A percentile compares a stretch with the other conserved stretches of the same genome.
These are phyloP conservation scores for Patiria pectinifera DNA, from an alignment of 53 echinoderm and acorn worm genomes.

Conservation along the genomic window DNA sequence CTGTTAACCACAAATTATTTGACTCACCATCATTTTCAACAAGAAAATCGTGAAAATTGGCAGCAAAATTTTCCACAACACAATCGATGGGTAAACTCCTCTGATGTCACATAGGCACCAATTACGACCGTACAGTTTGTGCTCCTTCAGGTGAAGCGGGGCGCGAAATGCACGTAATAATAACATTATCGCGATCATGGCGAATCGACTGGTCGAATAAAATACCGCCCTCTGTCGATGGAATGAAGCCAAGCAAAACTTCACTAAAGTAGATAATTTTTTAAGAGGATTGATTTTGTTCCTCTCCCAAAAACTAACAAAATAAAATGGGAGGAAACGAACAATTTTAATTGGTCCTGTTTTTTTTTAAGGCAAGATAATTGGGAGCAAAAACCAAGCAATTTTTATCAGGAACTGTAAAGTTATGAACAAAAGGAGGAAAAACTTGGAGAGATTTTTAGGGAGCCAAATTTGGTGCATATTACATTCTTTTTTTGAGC, in stretches of 20 bases:
- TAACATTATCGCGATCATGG: too few species aligned
- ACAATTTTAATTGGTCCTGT: too few species aligned
- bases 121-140: constrained; percentile 3
- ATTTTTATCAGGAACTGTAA: too few species aligned
- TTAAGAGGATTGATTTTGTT: background rate
- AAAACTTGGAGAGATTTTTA: too few species aligned
- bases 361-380: too few species aligned
- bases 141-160: background rate
- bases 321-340: background rate
- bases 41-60: background rate
- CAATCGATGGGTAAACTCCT: background rate
- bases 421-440: too few species aligned
- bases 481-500: too few species aligned
- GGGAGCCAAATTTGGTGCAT: too few species aligned
- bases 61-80: background rate
- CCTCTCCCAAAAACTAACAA: background rate
- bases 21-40: background rate
- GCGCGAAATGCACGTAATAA: constrained; percentile 21
- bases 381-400: too few species aligned
- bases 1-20: background rate
- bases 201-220: background rate
- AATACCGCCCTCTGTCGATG: constrained; percentile 17
- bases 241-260: background rate
- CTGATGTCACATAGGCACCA: background rate
- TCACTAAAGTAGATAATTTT: background rate